Conservation (phyloP, 2,113 vertebrate genomes). For the Oncorhynchus nerka region DNA sequence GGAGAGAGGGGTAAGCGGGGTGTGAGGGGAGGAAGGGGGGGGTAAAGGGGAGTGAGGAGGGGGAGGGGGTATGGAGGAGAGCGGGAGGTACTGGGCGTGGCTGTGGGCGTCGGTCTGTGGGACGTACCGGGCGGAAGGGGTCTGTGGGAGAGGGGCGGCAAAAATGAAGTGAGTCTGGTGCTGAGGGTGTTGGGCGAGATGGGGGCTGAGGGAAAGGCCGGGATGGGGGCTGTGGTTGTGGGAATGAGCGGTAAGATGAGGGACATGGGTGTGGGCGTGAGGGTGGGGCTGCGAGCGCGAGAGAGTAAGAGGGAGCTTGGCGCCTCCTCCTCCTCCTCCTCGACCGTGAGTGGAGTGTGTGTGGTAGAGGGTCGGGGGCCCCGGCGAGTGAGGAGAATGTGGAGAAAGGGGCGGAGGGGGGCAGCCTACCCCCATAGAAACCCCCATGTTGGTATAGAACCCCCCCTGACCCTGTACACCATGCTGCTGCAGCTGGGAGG, state of each 20-base stretch:
- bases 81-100: slow-evolving; percentile 53
- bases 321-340: slow-evolving; percentile 19
- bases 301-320: slow-evolving; percentile 71
- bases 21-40: slow-evolving; percentile 58
- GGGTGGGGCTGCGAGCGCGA: slow-evolving; percentile 76
- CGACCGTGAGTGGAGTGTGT: slow-evolving; percentile 56
- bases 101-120: slow-evolving; percentile 57
- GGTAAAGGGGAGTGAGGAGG: slow-evolving; percentile 74
- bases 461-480: slow-evolving; percentile 20
- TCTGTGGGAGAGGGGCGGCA: slow-evolving; percentile 58
- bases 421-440: slow-evolving; percentile 8
- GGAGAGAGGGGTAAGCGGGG: slow-evolving; percentile 68
- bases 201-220: slow-evolving; percentile 56
- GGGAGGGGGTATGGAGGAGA: slow-evolving; percentile 79
- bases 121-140: slow-evolving; percentile 64
- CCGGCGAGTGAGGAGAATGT: slow-evolving; percentile 62
- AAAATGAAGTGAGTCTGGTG: slow-evolving; percentile 71
- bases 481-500: slow-evolving; percentile 33
- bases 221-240: slow-evolving; percentile 46
- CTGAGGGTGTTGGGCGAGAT: slow-evolving; percentile 66
- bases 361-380: slow-evolving; percentile 72
- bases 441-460: slow-evolving; percentile 60
- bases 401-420: slow-evolving; percentile 49
- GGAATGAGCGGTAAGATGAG: slow-evolving; percentile 22
- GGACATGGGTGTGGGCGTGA: slow-evolving; percentile 63